phyloP scores from a whole-genome alignment of 2,113 vertebrate genomes.

The Xiphophorus maculatus region DNA sequence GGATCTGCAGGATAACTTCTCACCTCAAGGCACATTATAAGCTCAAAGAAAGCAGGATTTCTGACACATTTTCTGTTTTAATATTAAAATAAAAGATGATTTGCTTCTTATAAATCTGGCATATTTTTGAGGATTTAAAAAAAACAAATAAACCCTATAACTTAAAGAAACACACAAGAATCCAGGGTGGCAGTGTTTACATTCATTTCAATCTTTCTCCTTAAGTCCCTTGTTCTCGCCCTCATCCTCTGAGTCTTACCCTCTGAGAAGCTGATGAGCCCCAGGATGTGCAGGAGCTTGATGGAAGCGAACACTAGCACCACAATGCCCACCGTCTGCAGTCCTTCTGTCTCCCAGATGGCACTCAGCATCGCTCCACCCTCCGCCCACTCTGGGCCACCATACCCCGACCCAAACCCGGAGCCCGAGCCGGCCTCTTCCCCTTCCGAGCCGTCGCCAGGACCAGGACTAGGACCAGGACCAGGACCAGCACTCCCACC shows the following conservation, averaged over 20 bases:
- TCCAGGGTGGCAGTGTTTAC: not conserved
- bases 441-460: slow-evolving; percentile 54
- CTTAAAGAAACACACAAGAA: not conserved
- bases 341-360: slow-evolving; percentile 97
- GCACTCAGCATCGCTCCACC: slow-evolving; percentile 87
- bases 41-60: too few relatives aligned
- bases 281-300: slow-evolving; percentile 97
- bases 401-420: slow-evolving; percentile 68
- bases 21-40: too few relatives aligned
- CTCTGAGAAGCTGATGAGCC: slow-evolving; percentile 98
- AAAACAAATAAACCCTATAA: not conserved
- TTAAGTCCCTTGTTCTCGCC: not conserved
- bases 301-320: slow-evolving; percentile 96
- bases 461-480: slow-evolving; percentile 43
- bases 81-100: not conserved
- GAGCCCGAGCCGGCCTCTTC: slow-evolving; percentile 69
- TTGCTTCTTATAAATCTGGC: too few relatives aligned
- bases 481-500: slow-evolving; percentile 56
- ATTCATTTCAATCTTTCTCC: not conserved
- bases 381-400: slow-evolving; percentile 65
- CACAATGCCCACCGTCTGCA: slow-evolving; percentile 98
- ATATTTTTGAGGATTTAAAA: not conserved
- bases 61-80: too few relatives aligned
- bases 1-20: too few relatives aligned
- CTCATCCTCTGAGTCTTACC: slow-evolving; percentile 84